Percentiles rank a stretch among this genome's conserved stretches.
phyloP scores from a whole-genome alignment of 2,797 vertebrate genomes.

The Peromyscus eremicus region DNA sequence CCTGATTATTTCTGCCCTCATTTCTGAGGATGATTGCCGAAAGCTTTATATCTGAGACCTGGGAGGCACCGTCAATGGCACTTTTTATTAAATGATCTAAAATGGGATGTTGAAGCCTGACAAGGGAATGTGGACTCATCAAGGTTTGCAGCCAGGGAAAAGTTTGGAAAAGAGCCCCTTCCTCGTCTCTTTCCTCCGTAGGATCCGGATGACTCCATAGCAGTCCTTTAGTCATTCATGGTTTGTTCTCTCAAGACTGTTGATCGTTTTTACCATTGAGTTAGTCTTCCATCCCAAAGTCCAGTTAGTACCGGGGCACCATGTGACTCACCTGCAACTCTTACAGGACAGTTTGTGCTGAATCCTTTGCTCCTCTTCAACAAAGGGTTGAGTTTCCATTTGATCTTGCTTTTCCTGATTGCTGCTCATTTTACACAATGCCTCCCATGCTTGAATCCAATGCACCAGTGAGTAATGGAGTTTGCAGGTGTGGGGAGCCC shows the following conservation, averaged over 20 bases:
- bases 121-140: neutral
- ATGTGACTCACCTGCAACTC: neutral
- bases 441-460: neutral
- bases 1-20: constrained; percentile 39
- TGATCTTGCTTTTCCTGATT: neutral
- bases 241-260: neutral
- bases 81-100: neutral
- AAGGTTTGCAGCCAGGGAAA: neutral
- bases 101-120: neutral
- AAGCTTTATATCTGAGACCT: neutral
- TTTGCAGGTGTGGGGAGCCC: neutral
- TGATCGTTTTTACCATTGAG: neutral
- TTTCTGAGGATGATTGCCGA: neutral
- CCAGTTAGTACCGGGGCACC: neutral
- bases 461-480: neutral
- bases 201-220: neutral
- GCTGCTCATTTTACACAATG: neutral
- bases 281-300: neutral
- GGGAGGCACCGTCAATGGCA: neutral
- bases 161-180: neutral
- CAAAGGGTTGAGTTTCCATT: neutral
- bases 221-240: neutral
- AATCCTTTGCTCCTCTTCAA: neutral
- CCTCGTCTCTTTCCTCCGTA: neutral
- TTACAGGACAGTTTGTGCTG: neutral